Base-by-base conservation (phyloP, 2,888 invertebrate genomes). In the Conops quadrifasciatus region DNA sequence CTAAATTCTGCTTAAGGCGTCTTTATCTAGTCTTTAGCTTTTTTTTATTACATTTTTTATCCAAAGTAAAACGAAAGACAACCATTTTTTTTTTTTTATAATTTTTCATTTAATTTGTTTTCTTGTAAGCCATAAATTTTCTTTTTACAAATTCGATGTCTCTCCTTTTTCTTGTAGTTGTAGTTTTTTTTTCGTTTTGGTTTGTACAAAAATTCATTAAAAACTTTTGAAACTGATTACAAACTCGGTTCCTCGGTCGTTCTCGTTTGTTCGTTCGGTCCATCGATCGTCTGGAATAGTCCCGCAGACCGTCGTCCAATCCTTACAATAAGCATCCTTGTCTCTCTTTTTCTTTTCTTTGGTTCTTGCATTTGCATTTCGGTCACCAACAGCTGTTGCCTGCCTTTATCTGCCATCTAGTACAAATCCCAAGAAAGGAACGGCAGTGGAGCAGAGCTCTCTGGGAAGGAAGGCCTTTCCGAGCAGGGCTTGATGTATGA, bases 181-280 rank as follows among this genome's bases (percentile, higher is more conserved):
- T 7, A 56, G 15, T 19, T 24, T 36, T 56, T 56, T 36, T 30
- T 36, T 7, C 19, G n/a, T 65, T 28, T 19, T 4, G 13, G 36
- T 24, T 45, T 56, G 15, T 13, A 66, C 47, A 19, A 59, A 59
- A 67, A 67, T 67, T 58, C 58, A 67, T 67, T 67, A 58, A 67
- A 67, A 67, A 67, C 67, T 67, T 67, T 58, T 24, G 19, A 36
- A 36, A 36, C 9, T 36, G 36, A 36, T 36, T 36, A 36, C 36
- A 36, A 67, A 28, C 58, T 67, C 3, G 11, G 49, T 19, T 49
- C 3, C 3, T 49, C 11, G 11, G 15, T 28, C 13, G 9, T n/a
- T 59, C 1, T 2, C 30, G 9, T 4, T 56, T 5, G 26, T n/a
- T 7, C 24, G 3, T 19, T n/a, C 2, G 13, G 26, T 7, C 21